Conservation (phyloP, 1,140 invertebrate species). For the Drosophila lowei region DNA sequence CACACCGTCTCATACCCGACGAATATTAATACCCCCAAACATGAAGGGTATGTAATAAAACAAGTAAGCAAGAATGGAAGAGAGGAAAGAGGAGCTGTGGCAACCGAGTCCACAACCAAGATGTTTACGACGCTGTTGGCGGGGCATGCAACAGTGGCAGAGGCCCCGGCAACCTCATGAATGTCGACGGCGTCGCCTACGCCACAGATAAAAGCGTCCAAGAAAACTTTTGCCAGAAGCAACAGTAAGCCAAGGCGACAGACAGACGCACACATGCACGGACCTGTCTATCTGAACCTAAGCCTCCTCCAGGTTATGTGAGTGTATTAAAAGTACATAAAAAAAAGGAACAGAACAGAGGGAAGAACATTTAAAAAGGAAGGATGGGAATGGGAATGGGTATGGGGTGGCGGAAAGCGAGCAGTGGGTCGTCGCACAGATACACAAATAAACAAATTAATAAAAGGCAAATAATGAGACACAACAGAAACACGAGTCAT, state of each 20-base stretch:
- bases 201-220: conserved; percentile 30
- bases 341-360: conserved; percentile 21
- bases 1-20: conserved; percentile 13
- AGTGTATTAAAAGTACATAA: conserved; percentile 71
- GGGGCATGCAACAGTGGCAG: conserved; percentile 62
- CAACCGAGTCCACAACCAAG: conserved; percentile 19
- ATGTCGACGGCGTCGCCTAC: conserved; percentile 45
- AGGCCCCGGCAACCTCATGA: conserved; percentile 6
- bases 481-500: conserved; percentile 74
- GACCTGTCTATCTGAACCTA: conserved; percentile 52
- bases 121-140: conserved; percentile 40
- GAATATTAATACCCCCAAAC: conserved; percentile 7
- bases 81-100: conserved; percentile 9
- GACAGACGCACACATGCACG: conserved; percentile 35
- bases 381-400: neutral
- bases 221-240: conserved; percentile 56
- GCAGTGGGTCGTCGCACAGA: conserved; percentile 25
- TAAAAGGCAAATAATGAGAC: conserved; percentile 73
- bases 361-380: conserved; percentile 40
- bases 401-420: conserved; percentile 34
- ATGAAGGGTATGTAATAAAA: conserved; percentile 30
- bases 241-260: conserved; percentile 60
- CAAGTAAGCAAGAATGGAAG: conserved; percentile 1
- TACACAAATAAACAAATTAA: conserved; percentile 79
- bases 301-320: conserved; percentile 36